A percentile compares a stretch with the other conserved stretches of the same genome.
Conservation (phyloP, 1,140 invertebrate species). For the Pinna nobilis region DNA sequence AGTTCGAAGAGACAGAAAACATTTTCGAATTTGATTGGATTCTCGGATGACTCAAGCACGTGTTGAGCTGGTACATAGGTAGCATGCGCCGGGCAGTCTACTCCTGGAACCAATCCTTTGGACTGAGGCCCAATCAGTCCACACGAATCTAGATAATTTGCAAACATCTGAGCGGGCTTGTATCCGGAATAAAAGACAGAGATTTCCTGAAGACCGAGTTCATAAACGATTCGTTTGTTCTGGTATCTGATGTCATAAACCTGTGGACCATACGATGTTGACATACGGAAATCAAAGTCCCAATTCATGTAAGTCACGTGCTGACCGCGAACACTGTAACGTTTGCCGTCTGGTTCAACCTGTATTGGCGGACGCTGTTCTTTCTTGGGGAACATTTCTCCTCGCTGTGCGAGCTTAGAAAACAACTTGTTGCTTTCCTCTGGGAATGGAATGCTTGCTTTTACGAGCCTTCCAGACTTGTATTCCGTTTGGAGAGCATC, state of each 20-base stretch:
- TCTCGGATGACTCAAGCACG: conserved; percentile 37
- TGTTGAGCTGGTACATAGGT: conserved; percentile 51
- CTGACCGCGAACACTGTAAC: conserved; percentile 55
- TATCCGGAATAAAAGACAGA: conserved; percentile 59
- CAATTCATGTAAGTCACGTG: conserved; percentile 62
- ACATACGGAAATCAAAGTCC: conserved; percentile 65
- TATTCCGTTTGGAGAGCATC: conserved; percentile 45
- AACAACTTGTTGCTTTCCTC: conserved; percentile 29
- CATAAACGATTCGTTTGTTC: conserved; percentile 58
- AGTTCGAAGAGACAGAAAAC: conserved; percentile 60
- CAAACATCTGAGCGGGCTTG: conserved; percentile 45
- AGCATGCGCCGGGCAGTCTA: conserved; percentile 60
- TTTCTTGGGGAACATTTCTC: conserved; percentile 29
- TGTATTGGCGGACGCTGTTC: conserved; percentile 38
- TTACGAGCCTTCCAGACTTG: conserved; percentile 33
- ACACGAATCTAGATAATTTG: conserved; percentile 51
- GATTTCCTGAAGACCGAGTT: conserved; percentile 60
- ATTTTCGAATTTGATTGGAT: conserved; percentile 23
- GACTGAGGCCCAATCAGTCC: conserved; percentile 38
- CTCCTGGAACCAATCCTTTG: conserved; percentile 45
- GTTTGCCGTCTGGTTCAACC: conserved; percentile 62
- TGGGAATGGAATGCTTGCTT: conserved; percentile 46
- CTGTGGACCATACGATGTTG: conserved; percentile 49
- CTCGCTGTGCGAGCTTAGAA: conserved; percentile 45
- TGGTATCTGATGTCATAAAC: conserved; percentile 58